Conservation (phyloP, 2,113 vertebrate species). For the Lepisosteus osseus region DNA sequence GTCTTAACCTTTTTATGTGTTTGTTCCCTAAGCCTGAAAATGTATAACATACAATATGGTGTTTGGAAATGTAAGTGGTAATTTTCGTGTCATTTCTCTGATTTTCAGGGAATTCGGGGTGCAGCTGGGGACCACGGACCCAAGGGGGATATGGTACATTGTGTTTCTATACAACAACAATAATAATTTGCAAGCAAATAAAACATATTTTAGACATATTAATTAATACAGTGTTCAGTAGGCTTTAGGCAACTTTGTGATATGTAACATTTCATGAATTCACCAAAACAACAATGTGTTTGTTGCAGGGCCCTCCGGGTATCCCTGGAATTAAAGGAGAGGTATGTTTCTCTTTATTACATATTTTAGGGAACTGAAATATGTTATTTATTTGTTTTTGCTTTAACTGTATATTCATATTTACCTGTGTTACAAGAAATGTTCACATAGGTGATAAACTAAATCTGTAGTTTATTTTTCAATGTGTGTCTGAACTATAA, state of each 20-base stretch:
- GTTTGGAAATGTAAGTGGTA: neutral
- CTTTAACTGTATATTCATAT: too few relatives aligned
- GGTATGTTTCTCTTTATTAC: conserved; percentile 38
- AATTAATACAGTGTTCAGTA: neutral
- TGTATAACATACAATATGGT: too few relatives aligned
- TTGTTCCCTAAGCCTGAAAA: too few relatives aligned
- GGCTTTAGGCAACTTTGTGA: neutral
- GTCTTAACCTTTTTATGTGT: neutral
- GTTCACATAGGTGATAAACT: too few relatives aligned
- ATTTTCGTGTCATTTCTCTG: neutral
- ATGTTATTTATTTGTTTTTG: neutral
- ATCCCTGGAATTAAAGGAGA: conserved; percentile 65
- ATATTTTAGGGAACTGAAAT: neutral
- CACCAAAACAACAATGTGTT: neutral
- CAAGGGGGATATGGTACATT: conserved; percentile 65
- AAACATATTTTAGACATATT: neutral
- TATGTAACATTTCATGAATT: neutral
- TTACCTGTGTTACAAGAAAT: too few relatives aligned
- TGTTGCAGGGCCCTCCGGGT: conserved; percentile 63
- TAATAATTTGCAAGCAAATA: neutral
- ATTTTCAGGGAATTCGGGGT: conserved; percentile 60
- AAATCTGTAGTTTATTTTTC: too few relatives aligned
- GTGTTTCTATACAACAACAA: neutral
- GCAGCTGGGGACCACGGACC: conserved; percentile 47
- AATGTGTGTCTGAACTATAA: too few relatives aligned